Percentiles rank a stretch among this genome's conserved stretches.
These are phyloP conservation scores for Pempheris klunzingeri DNA, from an alignment of 2,797 vertebrate genomes.

Conservation along the genomic window DNA sequence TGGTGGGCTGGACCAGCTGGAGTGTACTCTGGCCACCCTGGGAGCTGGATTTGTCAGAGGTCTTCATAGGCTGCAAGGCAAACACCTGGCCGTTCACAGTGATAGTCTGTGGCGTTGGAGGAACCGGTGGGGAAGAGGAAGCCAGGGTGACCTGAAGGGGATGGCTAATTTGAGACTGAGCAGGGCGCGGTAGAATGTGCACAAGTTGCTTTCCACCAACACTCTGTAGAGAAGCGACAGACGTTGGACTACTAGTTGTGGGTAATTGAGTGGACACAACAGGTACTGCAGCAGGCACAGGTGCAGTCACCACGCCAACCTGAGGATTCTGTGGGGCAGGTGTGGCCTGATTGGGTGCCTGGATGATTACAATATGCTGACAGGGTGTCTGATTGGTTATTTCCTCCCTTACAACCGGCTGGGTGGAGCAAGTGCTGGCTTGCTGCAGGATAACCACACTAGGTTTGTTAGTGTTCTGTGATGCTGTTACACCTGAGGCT, in stretches of 20 bases:
- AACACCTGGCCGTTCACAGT: slow-evolving; percentile 98
- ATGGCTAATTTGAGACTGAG: slow-evolving; percentile 76
- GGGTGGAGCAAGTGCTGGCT: slow-evolving; percentile 87
- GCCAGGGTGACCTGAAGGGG: slow-evolving; percentile 81
- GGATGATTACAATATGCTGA: slow-evolving; percentile 98
- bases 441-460: slow-evolving; percentile 98
- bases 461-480: slow-evolving; percentile 89
- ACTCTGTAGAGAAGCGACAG: slow-evolving; percentile 87
- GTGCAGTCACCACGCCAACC: slow-evolving; percentile 86
- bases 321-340: slow-evolving; percentile 87
- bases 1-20: slow-evolving; percentile 95
- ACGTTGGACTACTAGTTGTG: slow-evolving; percentile 80
- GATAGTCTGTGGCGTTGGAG: slow-evolving; percentile 93
- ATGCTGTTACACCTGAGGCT: slow-evolving; percentile 83
- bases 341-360: slow-evolving; percentile 91
- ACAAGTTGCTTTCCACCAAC: slow-evolving; percentile 96
- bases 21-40: slow-evolving; percentile 88
- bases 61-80: slow-evolving; percentile 94
- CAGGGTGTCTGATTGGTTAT: slow-evolving; percentile 91
- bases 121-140: slow-evolving; percentile 82
- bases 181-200: slow-evolving; percentile 94
- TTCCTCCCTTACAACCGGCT: slow-evolving; percentile 90
- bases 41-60: slow-evolving; percentile 88
- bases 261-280: slow-evolving; percentile 81
- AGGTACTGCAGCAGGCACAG: slow-evolving; percentile 85